Percentiles rank a stretch among this genome's conserved stretches.
Conservation (phyloP, 1,140 invertebrate genomes). For the Procambarus clarkii region DNA sequence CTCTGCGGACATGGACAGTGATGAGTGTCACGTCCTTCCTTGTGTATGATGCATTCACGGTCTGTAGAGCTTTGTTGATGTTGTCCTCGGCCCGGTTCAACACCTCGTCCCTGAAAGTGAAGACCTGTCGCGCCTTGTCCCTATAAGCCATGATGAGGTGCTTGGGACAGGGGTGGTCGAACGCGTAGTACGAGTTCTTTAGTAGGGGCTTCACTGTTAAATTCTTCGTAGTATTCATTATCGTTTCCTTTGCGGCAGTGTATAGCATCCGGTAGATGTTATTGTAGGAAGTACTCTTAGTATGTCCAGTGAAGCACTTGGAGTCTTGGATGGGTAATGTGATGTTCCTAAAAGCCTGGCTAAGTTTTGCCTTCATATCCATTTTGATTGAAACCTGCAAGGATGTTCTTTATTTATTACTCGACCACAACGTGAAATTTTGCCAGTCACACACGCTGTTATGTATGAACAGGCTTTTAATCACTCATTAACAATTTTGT, state of each 20-base stretch:
- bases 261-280: constrained; percentile 26
- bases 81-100: constrained; percentile 1
- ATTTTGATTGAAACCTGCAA: constrained; percentile 35
- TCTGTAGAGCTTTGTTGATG: constrained; percentile 5
- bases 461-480: too few relatives aligned
- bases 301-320: constrained; percentile 19
- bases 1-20: constrained; percentile 44
- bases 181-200: constrained; percentile 27
- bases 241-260: background rate
- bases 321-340: constrained; percentile 27
- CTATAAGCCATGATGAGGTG: constrained; percentile 22
- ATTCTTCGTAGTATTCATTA: background rate
- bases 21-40: constrained; percentile 7
- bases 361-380: background rate
- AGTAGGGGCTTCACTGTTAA: background rate
- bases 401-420: too few relatives aligned
- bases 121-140: background rate
- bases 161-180: constrained; percentile 25
- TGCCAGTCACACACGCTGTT: too few relatives aligned
- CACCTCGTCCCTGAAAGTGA: constrained; percentile 15
- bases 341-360: background rate
- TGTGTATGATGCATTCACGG: background rate
- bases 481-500: too few relatives aligned
- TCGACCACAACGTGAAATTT: too few relatives aligned
- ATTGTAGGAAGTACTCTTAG: background rate